Base-by-base conservation (phyloP, 1,140 invertebrate species). In the Drosophila varians region DNA sequence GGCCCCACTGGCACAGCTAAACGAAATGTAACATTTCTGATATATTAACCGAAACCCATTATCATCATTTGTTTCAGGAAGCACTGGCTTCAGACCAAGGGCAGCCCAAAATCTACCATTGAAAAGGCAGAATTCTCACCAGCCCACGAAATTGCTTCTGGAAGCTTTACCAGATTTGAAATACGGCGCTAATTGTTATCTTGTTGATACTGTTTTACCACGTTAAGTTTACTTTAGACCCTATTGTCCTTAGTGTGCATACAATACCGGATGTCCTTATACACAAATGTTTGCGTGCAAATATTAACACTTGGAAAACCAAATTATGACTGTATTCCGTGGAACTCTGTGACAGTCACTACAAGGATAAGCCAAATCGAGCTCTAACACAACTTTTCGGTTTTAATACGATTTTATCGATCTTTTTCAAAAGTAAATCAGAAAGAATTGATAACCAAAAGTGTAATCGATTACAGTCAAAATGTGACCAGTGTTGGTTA, bases 71-170 rank as follows among this genome's bases (percentile, higher is more conserved):
- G 14, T 14, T 74, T 78, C 69, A 89, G 80, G 86, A 89, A 82
- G 40, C 28, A 70, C 36, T 84, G 79, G 79, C 54, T 84, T 1
- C 36, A 76, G 31, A 92, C 90, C 43, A 92, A 89, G 14, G 94
- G 94, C 19, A 95, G 94, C 78, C 94, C 94, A 3, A 91, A 92
- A 23, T 94, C 93, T 1, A 92, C 87, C 40, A 94, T 95, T 48
- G 92, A 93, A 11, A 94, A 93, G 74, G 92, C 92, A 2, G 91
- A 92, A 3, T 95, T 95, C 76, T 92, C 88, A 2, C 45, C 58
- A 18, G 14, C 16, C 1, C 68, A 65, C 47, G 64, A 82, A 38
- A 89, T 90, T 18, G 6, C 12, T 0, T 12, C 26, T 3, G 86
- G 68, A 38, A 66, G 48, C 0, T 90, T 75, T 25, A 74, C 25